phyloP scores from a whole-genome alignment of 2,113 vertebrate genomes.

The Anarrhichthys ocellatus region DNA sequence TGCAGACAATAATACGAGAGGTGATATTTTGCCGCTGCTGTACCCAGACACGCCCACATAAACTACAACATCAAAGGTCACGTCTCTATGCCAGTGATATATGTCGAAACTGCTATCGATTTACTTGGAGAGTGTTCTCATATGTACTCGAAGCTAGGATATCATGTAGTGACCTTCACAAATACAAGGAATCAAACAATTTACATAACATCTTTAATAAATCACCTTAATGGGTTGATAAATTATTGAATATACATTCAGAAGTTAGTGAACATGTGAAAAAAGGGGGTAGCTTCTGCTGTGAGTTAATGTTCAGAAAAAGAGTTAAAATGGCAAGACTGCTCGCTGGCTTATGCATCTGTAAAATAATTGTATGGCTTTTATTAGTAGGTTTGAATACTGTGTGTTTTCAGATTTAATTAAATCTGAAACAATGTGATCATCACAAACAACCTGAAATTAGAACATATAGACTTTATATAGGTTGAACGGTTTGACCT shows the following conservation, averaged over 20 bases:
- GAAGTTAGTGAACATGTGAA: not conserved
- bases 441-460: not conserved
- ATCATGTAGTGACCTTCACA: constrained; percentile 17
- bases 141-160: not conserved
- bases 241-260: not conserved
- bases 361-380: not conserved
- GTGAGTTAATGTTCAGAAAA: not conserved
- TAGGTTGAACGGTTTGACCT: not conserved
- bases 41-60: constrained; percentile 30
- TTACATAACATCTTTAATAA: constrained; percentile 28
- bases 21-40: not conserved
- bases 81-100: not conserved
- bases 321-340: not conserved
- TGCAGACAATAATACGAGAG: not conserved
- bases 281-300: not conserved
- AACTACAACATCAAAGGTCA: constrained; percentile 20
- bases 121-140: not conserved
- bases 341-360: constrained; percentile 18
- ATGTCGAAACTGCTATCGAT: constrained; percentile 22
- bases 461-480: not conserved
- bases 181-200: not conserved
- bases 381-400: not conserved
- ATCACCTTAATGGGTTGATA: not conserved
- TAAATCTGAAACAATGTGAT: not conserved
- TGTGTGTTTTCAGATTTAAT: not conserved